A percentile compares a stretch with the other conserved stretches of the same genome.
Conservation (phyloP, 2,888 invertebrate species). For the Drosophila fulvimacula region DNA sequence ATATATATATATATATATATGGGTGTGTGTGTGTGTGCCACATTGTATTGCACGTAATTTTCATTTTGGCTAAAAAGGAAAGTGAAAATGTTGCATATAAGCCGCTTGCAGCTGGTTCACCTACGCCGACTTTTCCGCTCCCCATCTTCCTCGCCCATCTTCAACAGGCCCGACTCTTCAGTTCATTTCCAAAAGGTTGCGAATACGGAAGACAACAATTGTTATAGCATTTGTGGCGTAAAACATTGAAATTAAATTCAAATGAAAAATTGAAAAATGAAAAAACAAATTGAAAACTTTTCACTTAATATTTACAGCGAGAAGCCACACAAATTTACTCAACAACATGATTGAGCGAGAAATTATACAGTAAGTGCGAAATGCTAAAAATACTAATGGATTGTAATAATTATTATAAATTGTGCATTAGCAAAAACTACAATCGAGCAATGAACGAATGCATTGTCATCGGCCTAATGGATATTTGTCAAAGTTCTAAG, state of each 20-base stretch:
- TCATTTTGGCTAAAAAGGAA: conserved; percentile 70
- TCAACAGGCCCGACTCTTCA: not conserved
- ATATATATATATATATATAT: not conserved
- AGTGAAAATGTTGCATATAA: conserved; percentile 73
- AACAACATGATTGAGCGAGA: conserved; percentile 75
- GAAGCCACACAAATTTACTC: conserved; percentile 13
- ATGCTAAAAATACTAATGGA: conserved; percentile 10
- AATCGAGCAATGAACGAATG: not conserved
- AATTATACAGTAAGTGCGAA: conserved; percentile 78
- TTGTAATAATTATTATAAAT: not conserved
- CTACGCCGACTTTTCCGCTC: conserved; percentile 15
- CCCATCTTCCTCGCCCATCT: conserved; percentile 5
- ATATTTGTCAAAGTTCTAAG: conserved; percentile 44
- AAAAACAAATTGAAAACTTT: conserved; percentile 19
- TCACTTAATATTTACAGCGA: conserved; percentile 37
- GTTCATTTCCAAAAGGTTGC: conserved; percentile 10
- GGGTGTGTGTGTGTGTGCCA: conserved; percentile 52
- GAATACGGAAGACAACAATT: conserved; percentile 49
- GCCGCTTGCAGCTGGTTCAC: conserved; percentile 18
- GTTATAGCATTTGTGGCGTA: conserved; percentile 23
- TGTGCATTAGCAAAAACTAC: conserved; percentile 6
- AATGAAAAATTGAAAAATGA: no score
- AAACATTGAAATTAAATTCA: conserved; percentile 1
- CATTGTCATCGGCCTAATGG: conserved; percentile 16
- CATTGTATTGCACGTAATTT: conserved; percentile 67